These are phyloP conservation scores for Lasioglossum calceatum DNA, from an alignment of 2,888 invertebrate species.

Conservation along the genomic window DNA sequence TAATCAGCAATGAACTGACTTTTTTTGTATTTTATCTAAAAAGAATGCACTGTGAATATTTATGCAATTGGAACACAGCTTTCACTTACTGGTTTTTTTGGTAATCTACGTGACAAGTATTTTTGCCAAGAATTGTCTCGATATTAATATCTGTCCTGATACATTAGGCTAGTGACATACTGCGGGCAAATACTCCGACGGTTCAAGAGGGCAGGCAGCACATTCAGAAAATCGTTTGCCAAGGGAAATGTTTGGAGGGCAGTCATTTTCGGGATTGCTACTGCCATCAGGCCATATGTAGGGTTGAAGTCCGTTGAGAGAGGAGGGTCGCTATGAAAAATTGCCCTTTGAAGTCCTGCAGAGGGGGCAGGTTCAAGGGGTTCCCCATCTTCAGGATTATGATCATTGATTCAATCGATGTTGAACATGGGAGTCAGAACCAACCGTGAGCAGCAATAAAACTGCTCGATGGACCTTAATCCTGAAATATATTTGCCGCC, in stretches of 20 bases:
- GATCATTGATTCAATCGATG: conserved; percentile 11
- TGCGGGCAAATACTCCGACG: not conserved
- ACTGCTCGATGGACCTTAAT: not conserved
- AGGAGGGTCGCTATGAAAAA: conserved; percentile 9
- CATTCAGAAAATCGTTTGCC: not conserved
- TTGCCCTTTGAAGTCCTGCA: not conserved
- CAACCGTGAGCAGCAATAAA: not conserved
- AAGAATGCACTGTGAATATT: not conserved
- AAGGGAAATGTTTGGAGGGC: conserved; percentile 1
- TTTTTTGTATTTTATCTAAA: too few relatives aligned
- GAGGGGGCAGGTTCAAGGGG: not conserved
- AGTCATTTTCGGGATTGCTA: conserved; percentile 11
- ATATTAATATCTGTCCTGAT: not conserved
- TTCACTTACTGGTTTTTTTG: not conserved
- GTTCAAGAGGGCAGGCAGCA: not conserved
- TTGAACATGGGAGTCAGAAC: not conserved
- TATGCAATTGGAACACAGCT: not conserved
- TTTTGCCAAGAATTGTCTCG: not conserved
- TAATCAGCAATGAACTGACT: too few relatives aligned
- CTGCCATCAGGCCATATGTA: not conserved
- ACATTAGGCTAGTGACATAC: not conserved
- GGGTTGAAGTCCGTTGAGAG: conserved; percentile 7
- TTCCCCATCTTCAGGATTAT: not conserved
- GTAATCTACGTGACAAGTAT: not conserved
- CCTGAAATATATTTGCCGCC: not conserved